These are phyloP conservation scores for Papilio protenor DNA, from an alignment of 2,888 invertebrate genomes.

Conservation along the genomic window DNA sequence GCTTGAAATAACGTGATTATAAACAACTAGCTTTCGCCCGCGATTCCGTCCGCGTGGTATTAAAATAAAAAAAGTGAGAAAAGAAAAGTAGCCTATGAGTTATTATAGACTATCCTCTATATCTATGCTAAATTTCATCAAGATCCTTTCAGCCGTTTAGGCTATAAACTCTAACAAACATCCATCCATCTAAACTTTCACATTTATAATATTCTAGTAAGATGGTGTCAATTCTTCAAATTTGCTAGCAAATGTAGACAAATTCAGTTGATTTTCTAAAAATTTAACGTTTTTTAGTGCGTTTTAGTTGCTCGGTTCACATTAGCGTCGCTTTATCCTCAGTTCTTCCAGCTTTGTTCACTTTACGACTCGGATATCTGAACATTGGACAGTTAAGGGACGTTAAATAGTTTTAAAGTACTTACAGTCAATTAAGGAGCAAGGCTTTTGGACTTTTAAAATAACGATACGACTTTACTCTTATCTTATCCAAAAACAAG, in stretches of 20 bases:
- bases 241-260: neutral
- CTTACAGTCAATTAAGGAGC: slow-evolving; percentile 70
- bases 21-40: too few species aligned
- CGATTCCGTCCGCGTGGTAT: too few species aligned
- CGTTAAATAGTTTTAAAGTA: slow-evolving; percentile 66
- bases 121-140: too few species aligned
- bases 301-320: slow-evolving; percentile 32
- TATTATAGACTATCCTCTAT: too few species aligned
- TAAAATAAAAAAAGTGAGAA: too few species aligned
- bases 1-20: neutral
- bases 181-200: too few species aligned
- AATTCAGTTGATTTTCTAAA: neutral
- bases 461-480: slow-evolving; percentile 55
- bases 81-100: too few species aligned
- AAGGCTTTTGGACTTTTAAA: slow-evolving; percentile 58
- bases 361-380: slow-evolving; percentile 64
- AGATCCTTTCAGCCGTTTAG: too few species aligned
- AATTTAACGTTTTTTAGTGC: slow-evolving; percentile 9
- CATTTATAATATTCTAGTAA: too few species aligned
- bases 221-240: neutral
- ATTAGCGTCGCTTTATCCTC: slow-evolving; percentile 44
- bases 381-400: slow-evolving; percentile 56
- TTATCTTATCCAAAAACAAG: slow-evolving; percentile 67
- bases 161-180: too few species aligned
- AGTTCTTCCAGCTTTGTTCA: slow-evolving; percentile 56